A percentile compares a stretch with the other conserved stretches of the same genome.
Evolutionary conservation across 1,140 invertebrate genomes (phyloP).

Genomic region (Lethrus apterus): DNA sequence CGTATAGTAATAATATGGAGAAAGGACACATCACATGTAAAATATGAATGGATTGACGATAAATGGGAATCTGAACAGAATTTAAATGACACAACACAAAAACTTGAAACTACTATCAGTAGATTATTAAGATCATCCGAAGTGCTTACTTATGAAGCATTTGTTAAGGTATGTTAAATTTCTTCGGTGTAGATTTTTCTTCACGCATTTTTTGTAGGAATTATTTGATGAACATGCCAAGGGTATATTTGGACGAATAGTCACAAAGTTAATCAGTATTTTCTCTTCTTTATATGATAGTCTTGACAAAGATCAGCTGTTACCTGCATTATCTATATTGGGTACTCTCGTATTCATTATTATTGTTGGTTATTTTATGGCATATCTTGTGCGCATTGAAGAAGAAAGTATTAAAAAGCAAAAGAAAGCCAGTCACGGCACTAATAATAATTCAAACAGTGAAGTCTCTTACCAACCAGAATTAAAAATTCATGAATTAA

Average conservation of each 20-base stretch:
- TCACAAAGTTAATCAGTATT: slow-evolving; percentile 59
- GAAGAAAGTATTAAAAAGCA: slow-evolving; percentile 67
- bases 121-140: slow-evolving; percentile 64
- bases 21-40: slow-evolving; percentile 71
- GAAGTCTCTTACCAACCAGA: slow-evolving; percentile 48
- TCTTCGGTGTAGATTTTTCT: background rate
- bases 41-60: slow-evolving; percentile 81
- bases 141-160: slow-evolving; percentile 62
- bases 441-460: slow-evolving; percentile 41
- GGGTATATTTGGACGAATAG: slow-evolving; percentile 63
- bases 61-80: slow-evolving; percentile 53
- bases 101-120: slow-evolving; percentile 65
- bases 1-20: slow-evolving; percentile 86
- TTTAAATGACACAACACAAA: slow-evolving; percentile 65
- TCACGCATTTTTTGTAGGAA: slow-evolving; percentile 44
- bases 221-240: slow-evolving; percentile 67
- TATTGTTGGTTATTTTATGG: slow-evolving; percentile 78
- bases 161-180: slow-evolving; percentile 46
- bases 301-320: slow-evolving; percentile 70
- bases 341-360: slow-evolving; percentile 75
- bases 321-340: slow-evolving; percentile 74
- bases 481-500: slow-evolving; percentile 81
- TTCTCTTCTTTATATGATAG: slow-evolving; percentile 67
- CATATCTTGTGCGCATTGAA: slow-evolving; percentile 78
- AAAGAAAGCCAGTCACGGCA: slow-evolving; percentile 40